Conservation (phyloP, 1,140 invertebrate genomes). For the Temnothorax curvispinosus region DNA sequence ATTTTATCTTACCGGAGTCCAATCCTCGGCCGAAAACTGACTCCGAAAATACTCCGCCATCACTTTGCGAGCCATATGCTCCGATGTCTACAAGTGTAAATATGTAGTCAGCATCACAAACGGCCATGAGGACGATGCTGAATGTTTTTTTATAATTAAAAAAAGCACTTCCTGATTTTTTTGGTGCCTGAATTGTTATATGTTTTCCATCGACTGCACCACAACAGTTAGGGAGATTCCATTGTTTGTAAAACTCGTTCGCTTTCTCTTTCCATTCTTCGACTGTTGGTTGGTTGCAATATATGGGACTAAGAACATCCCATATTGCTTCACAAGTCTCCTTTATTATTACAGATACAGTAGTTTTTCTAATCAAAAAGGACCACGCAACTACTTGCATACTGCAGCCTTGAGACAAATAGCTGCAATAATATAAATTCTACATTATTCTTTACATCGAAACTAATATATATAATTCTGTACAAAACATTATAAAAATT, state of each 20-base stretch:
- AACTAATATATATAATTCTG: background rate
- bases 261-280: background rate
- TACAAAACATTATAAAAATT: background rate
- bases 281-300: background rate
- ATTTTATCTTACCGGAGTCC: background rate
- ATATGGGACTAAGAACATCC: conserved; percentile 8
- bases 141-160: background rate
- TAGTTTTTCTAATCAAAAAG: conserved; percentile 21
- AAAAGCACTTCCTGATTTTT: background rate
- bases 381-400: conserved; percentile 4
- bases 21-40: background rate
- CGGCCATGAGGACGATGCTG: background rate
- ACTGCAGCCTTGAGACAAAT: conserved; percentile 7
- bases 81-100: background rate
- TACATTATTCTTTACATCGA: background rate
- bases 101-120: background rate
- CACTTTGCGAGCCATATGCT: conserved; percentile 3
- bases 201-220: background rate
- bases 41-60: background rate
- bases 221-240: background rate
- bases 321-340: conserved; percentile 9
- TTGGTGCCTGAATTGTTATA: background rate
- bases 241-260: background rate
- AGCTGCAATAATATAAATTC: conserved; percentile 20
- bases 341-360: background rate